Evolutionary conservation across 2,797 vertebrate genomes (phyloP).

Genomic region (Sebastes matsubarae): DNA sequence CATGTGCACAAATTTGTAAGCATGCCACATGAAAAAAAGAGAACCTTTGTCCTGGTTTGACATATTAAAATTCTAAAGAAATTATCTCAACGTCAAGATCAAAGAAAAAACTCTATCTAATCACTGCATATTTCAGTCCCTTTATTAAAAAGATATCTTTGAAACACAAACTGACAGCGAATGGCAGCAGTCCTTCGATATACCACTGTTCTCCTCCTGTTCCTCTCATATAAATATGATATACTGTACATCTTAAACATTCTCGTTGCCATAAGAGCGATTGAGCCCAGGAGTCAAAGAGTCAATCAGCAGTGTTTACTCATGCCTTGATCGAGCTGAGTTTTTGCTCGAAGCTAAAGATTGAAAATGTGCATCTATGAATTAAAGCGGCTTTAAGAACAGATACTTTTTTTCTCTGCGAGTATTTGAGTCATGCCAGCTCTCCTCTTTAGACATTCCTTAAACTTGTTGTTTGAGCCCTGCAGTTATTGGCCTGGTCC

Average conservation of each 20-base stretch:
- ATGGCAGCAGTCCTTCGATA: conserved; percentile 18
- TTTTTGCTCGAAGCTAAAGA: conserved; percentile 31
- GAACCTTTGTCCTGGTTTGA: not conserved
- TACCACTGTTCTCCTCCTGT: not conserved
- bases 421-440: conserved; percentile 44
- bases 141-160: not conserved
- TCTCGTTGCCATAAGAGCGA: not conserved
- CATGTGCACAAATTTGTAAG: not conserved
- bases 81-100: conserved; percentile 8
- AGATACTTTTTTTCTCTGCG: conserved; percentile 19
- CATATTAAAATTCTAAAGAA: not conserved
- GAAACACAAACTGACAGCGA: conserved; percentile 8
- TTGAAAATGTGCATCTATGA: conserved; percentile 30
- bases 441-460: conserved; percentile 39
- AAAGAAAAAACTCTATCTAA: conserved; percentile 13
- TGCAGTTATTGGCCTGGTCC: conserved; percentile 17
- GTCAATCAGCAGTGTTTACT: conserved; percentile 51
- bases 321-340: not conserved
- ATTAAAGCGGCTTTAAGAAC: conserved; percentile 54
- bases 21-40: not conserved
- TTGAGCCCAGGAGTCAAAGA: conserved; percentile 23
- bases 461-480: conserved; percentile 49
- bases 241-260: not conserved
- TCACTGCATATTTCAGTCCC: not conserved
- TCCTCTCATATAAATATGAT: conserved; percentile 5